Evolutionary conservation across 2,888 invertebrate species (phyloP).

Genomic region (Sinodicranocentrus sp.): DNA sequence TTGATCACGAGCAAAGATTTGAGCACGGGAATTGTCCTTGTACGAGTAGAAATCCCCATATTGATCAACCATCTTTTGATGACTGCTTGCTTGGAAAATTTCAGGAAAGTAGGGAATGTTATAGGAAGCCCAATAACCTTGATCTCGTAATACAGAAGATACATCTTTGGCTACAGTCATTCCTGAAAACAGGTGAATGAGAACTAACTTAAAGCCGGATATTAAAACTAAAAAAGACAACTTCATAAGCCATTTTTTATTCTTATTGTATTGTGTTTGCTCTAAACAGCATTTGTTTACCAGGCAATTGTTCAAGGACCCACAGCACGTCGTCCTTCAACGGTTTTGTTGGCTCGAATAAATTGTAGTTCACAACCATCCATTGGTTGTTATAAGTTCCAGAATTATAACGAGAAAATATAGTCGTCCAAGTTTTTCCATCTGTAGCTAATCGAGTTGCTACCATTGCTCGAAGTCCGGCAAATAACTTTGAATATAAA

Average conservation of each 20-base stretch:
- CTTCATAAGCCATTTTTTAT: background rate
- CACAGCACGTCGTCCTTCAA: slow-evolving; percentile 81
- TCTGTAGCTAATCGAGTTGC: slow-evolving; percentile 89
- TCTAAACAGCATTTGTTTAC: slow-evolving; percentile 73
- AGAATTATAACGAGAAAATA: slow-evolving; percentile 85
- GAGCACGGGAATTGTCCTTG: slow-evolving; percentile 83
- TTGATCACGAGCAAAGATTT: slow-evolving; percentile 83
- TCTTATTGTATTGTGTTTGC: background rate
- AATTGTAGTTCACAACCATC: slow-evolving; percentile 88
- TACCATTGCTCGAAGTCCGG: slow-evolving; percentile 88
- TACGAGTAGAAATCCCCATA: slow-evolving; percentile 84
- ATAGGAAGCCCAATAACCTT: slow-evolving; percentile 87
- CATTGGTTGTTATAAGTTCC: slow-evolving; percentile 93
- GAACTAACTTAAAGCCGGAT: too few species aligned
- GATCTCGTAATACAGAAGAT: slow-evolving; percentile 82
- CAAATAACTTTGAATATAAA: slow-evolving; percentile 81
- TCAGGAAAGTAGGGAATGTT: slow-evolving; percentile 84
- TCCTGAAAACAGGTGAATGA: slow-evolving; percentile 76
- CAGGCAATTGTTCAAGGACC: slow-evolving; percentile 89
- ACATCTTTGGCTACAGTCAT: slow-evolving; percentile 84
- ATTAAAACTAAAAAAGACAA: too few species aligned
- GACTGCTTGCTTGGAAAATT: slow-evolving; percentile 84
- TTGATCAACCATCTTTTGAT: slow-evolving; percentile 80
- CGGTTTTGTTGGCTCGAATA: slow-evolving; percentile 80
- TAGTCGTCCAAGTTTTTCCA: slow-evolving; percentile 86